Percentiles rank a stretch among this genome's conserved stretches.
Evolutionary conservation across 2,797 vertebrate species (phyloP).

Genomic region (Cossypha heuglini): DNA sequence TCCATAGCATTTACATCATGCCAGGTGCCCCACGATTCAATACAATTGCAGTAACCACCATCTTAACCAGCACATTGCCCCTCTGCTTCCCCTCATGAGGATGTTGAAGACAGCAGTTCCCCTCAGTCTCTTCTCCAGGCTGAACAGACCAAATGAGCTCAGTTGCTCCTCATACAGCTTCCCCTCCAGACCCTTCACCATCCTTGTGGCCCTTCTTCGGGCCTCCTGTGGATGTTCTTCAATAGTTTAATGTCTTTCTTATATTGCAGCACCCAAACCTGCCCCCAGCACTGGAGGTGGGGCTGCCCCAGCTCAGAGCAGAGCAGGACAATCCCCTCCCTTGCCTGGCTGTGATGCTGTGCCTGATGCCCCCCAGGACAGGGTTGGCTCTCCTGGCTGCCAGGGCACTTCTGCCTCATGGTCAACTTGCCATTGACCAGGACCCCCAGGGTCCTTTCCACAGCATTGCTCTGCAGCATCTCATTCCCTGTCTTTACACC

Average conservation of each 20-base stretch:
- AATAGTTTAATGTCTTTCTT: neutral
- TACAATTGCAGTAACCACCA: neutral
- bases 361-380: too few species aligned
- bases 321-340: neutral
- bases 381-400: neutral
- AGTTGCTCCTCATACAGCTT: neutral
- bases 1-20: neutral
- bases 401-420: accelerated
- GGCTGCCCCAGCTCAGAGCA: accelerated
- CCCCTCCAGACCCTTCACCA: neutral
- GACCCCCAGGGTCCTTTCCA: accelerated
- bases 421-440: neutral
- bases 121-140: neutral
- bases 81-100: neutral
- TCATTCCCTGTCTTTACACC: neutral
- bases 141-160: neutral
- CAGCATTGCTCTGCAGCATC: neutral
- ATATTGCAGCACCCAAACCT: accelerated
- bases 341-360: accelerated
- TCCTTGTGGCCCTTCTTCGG: neutral
- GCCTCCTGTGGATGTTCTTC: neutral
- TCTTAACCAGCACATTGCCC: neutral
- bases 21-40: neutral
- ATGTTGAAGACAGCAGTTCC: neutral
- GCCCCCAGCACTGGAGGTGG: neutral